Percentiles rank a stretch among this genome's conserved stretches.
Evolutionary conservation across 2,113 vertebrate species (phyloP).

Genomic region (Ptilorrhoa leucosticta): DNA sequence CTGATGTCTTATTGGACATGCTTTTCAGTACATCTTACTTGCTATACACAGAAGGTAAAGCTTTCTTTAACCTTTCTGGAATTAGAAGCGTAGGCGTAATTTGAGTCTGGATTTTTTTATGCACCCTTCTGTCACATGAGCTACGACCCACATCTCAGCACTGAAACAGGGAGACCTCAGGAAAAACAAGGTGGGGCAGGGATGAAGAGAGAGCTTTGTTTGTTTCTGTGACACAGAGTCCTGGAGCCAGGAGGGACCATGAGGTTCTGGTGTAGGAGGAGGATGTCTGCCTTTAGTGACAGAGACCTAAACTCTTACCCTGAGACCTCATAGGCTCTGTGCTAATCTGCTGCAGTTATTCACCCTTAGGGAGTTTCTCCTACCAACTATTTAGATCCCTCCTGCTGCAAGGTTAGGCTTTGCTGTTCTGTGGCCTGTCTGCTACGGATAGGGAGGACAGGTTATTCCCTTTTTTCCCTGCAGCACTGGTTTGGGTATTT

Average conservation of each 20-base stretch:
- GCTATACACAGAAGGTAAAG: not conserved
- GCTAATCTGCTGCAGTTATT: not conserved
- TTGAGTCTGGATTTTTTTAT: not conserved
- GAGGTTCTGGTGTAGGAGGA: not conserved
- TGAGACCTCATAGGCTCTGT: not conserved
- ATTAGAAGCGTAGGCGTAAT: not conserved
- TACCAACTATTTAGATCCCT: not conserved
- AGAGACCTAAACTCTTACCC: not conserved
- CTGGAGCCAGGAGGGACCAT: not conserved
- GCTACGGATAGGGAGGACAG: not conserved
- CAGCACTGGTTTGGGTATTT: not conserved
- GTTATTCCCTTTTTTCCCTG: not conserved
- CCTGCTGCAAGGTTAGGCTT: not conserved
- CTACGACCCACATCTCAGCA: not conserved
- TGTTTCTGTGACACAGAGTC: not conserved
- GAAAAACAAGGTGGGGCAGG: not conserved
- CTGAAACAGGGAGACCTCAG: not conserved
- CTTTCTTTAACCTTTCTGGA: conserved; percentile 18
- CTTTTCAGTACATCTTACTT: not conserved
- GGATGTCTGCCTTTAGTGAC: not conserved
- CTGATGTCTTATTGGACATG: not conserved
- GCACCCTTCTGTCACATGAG: not conserved
- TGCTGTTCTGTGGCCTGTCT: not conserved
- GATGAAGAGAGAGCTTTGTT: not conserved
- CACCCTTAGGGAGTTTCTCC: not conserved